Evolutionary conservation across 2,797 vertebrate species (phyloP), one percentile per base, ranked within the genome.

Genomic region (Liparis tanakae): DNA sequence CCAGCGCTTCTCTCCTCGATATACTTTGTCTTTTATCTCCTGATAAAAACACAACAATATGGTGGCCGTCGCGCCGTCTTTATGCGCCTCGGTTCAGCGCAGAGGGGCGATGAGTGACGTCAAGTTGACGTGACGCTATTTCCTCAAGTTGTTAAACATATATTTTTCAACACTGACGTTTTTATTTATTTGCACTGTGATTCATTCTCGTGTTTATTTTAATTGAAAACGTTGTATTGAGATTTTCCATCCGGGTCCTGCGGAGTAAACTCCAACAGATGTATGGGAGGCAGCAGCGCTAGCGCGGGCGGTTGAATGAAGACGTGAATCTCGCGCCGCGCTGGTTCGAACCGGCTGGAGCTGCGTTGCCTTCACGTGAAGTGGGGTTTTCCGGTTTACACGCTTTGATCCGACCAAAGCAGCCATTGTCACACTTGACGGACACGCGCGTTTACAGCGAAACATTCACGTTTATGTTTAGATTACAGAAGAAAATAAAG

Each of bases 341-440:
- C 94, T 92, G 94, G 93, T 94, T 94, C 90, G 85, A 94, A 94
- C 94, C 93, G 93, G 94, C 90, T 94, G 66, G 69, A 93, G 73
- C 88, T 88, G 84, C n/a, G 90, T 10, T 89, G 81, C 83, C 1
- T 89, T 91, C 82, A 86, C 0, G 75, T 67, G 62, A 74, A 13
- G 44, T 44, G 4, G 33, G 8, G 34, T 56, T 80, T 54, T 55
- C n/a, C 22, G 12, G 55, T 0, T 30, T 18, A 18, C 10, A 41
- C 0, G 14, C 5, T 7, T 48, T 58, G 12, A 34, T 63, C 36
- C 39, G 2, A 43, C 9, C 6, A 12, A 10, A 54, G 3, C 2
- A 5, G 1, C 12, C 30, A 10, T 57, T 8, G 6, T 53, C 15
- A 18, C 13, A 4, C 18, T 25, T 5, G 1, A 41, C 62, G 18